Percentiles rank a stretch among this genome's conserved stretches.
phyloP scores from a whole-genome alignment of 2,797 vertebrate genomes.

The Cryptoprocta ferox region DNA sequence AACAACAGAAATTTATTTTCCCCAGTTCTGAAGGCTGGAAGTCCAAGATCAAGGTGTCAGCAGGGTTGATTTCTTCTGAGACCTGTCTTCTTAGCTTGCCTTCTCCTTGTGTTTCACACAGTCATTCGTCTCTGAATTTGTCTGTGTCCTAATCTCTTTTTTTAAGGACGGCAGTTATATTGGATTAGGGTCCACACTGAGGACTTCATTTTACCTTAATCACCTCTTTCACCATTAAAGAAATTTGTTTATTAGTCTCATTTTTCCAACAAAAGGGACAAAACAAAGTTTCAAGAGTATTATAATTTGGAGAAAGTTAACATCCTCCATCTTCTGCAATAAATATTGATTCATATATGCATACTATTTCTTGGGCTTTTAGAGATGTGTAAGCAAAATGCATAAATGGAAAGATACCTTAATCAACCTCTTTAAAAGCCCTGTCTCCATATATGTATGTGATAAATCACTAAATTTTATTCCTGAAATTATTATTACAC shows the following conservation, averaged over 20 bases:
- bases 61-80: neutral
- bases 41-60: neutral
- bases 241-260: neutral
- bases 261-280: conserved; percentile 30
- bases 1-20: neutral
- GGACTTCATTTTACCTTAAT: neutral
- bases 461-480: too few relatives aligned
- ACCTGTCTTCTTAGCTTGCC: neutral
- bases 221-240: neutral
- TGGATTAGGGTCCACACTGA: neutral
- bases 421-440: neutral
- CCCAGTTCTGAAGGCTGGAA: neutral
- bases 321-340: neutral
- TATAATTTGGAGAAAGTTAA: neutral
- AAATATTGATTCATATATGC: neutral
- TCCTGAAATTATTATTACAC: too few relatives aligned
- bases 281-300: neutral
- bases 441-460: neutral
- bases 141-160: neutral
- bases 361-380: neutral
- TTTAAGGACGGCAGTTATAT: neutral
- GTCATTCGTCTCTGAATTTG: neutral
- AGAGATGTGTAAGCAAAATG: neutral
- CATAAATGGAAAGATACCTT: neutral
- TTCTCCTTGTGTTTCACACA: neutral